phyloP scores from a whole-genome alignment of 2,888 invertebrate genomes.

The Dolomedes plantarius region DNA sequence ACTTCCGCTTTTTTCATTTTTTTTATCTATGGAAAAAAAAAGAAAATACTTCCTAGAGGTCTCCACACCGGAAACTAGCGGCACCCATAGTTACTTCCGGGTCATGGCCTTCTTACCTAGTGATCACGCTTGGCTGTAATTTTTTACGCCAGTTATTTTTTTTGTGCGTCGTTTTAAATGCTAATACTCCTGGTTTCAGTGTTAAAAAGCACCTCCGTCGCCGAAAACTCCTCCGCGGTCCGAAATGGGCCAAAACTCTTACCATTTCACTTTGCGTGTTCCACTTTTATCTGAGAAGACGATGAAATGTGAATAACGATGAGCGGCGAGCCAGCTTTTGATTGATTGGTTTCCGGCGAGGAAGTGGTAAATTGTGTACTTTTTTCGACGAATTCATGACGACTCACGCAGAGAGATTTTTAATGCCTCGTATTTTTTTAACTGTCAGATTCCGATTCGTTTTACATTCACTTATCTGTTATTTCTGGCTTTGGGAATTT shows the following conservation, averaged over 20 bases:
- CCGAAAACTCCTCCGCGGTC: background rate
- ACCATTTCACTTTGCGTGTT: conserved; percentile 46
- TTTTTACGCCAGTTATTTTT: conserved; percentile 27
- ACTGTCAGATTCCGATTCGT: no score
- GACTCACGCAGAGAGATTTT: no score
- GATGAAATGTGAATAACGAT: background rate
- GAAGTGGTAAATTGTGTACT: background rate
- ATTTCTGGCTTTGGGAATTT: no score
- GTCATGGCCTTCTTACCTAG: conserved; percentile 67
- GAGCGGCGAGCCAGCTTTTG: background rate
- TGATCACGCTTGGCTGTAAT: conserved; percentile 35
- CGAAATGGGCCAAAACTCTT: conserved; percentile 52
- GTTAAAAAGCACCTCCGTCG: no score
- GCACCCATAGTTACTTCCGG: conserved; percentile 59
- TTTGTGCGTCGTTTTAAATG: background rate
- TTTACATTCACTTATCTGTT: no score
- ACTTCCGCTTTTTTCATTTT: conserved; percentile 60
- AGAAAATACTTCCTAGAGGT: background rate
- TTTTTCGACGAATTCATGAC: no score
- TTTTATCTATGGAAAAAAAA: background rate
- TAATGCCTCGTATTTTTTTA: no score
- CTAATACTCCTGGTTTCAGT: no score
- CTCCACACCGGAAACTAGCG: conserved; percentile 45
- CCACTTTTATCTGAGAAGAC: background rate
- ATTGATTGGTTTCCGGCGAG: conserved; percentile 30